Base-by-base conservation (phyloP, 2,888 invertebrate species). In the Stegana nigrithorax region DNA sequence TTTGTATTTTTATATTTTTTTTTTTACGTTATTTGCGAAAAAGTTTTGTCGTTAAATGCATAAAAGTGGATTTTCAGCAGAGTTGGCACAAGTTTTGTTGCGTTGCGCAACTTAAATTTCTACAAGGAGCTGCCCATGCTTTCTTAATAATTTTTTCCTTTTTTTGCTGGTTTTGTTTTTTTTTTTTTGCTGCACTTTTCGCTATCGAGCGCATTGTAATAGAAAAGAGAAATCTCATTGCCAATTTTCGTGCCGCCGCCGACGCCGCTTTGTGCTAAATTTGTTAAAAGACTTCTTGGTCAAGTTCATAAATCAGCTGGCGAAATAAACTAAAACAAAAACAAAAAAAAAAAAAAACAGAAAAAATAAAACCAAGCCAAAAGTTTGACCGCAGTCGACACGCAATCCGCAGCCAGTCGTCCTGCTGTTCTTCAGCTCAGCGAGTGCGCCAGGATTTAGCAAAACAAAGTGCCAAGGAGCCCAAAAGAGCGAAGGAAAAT, bases 221-320 rank as follows among this genome's bases (percentile, higher is more conserved):
- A 64, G 23, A 64, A 45, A 21, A 17, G 59, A 42, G 23, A 26
- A 19, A 25, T 26, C 67, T 60, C 68, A 62, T 69, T 67, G 65
- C 68, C 65, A 67, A 69, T 69, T 67, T 77, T 74, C 59, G n/a
- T n/a, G n/a, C n/a, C n/a, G n/a, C n/a, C n/a, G n/a, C n/a, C n/a
- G n/a, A n/a, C n/a, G n/a, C n/a, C n/a, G n/a, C n/a, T n/a, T n/a
- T n/a, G n/a, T n/a, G n/a, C 79, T 79, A 79, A 79, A 77, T 77
- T 72, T 73, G 71, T 75, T 68, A 75, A 73, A 74, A 77, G 67
- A 76, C 72, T 73, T 69, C 67, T 73, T 75, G 78, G 73, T 81
- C 76, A 75, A 80, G 81, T 81, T 79, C 76, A 78, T 78, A 78
- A 78, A 78, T 81, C 78, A 78, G 80, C 67, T 64, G 63, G 64